Base-by-base conservation (phyloP, 35 echinoderm and acorn worm genomes). In the Apostichopus japonicus region DNA sequence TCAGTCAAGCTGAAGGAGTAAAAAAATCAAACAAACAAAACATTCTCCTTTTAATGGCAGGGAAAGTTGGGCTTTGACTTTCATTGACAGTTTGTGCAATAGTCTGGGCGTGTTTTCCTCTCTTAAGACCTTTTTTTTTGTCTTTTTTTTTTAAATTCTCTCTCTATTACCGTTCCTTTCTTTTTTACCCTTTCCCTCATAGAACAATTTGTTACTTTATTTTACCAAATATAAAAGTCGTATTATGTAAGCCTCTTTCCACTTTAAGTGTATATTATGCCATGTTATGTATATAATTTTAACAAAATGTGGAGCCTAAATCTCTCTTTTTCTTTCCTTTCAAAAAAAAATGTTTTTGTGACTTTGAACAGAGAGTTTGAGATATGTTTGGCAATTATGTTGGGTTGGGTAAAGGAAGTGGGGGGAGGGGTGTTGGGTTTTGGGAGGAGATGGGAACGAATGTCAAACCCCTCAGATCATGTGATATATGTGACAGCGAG, bases 31-130 rank as follows among this genome's bases (percentile, higher is more conserved):
- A 13, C 54, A 33, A 10, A 80, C 54, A 84, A 84, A 8, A 7
- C 19, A 59, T 62, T 15, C 19, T 24, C 54, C 54, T 10, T 58
- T 24, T 21, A 56, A 19, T 84, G 81, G 81, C 81, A 84, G 81
- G 81, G 81, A 84, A 84, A 84, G 81, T 84, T 84, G 5, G 21
- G 8, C 21, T 57, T 84, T 84, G 81, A 84, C 81, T 84, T 84
- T 84, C 81, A 84, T 17, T 84, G 22, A 84, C 56, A 53, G n/a
- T 23, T 84, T 58, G 81, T 84, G 81, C 81, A 84, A 84, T 84
- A 84, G 53, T 84, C 16, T 57, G 79, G 16, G 81, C 16, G 81
- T 57, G 16, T 8, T 59, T 84, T 84, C 22, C 8, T 57, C 19
- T 57, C 6, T 84, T 75, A n/a, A n/a, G n/a, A 6, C 56, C 54